Evolutionary conservation across 2,113 vertebrate genomes (phyloP).

Genomic region (Trematocara marginatum): DNA sequence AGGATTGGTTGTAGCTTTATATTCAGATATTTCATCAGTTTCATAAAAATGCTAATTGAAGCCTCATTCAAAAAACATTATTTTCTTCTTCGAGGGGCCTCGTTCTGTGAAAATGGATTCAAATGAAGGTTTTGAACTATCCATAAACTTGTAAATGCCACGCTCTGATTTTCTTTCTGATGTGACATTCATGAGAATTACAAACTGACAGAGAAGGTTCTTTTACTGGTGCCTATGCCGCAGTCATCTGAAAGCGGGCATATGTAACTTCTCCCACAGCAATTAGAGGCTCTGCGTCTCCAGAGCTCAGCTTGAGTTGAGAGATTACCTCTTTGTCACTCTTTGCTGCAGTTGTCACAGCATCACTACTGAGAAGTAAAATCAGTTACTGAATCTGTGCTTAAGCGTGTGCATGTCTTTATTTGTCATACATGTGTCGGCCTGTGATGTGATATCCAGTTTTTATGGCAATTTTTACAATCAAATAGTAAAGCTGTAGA

Average conservation of each 20-base stretch:
- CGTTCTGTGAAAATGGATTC: not conserved
- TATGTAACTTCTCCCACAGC: not conserved
- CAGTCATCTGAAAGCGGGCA: not conserved
- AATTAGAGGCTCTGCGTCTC: not conserved
- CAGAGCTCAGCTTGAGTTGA: not conserved
- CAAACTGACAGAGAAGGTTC: not conserved
- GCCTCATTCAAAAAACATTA: not conserved
- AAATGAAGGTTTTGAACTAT: not conserved
- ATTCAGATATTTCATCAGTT: not conserved
- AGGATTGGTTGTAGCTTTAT: not conserved
- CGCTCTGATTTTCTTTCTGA: not conserved
- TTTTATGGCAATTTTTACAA: not conserved
- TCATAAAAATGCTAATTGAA: not conserved
- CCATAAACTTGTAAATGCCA: not conserved
- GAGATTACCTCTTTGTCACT: constrained; percentile 1
- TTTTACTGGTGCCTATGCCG: not conserved
- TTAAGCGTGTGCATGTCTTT: not conserved
- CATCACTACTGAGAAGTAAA: not conserved
- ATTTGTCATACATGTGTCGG: not conserved
- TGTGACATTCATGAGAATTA: not conserved
- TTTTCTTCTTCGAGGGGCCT: not conserved
- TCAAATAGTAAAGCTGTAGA: not conserved
- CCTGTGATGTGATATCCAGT: not conserved
- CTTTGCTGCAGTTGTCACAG: not conserved
- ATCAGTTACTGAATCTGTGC: not conserved